Conservation (phyloP, 2,888 invertebrate species). For the Orthosia incerta region DNA sequence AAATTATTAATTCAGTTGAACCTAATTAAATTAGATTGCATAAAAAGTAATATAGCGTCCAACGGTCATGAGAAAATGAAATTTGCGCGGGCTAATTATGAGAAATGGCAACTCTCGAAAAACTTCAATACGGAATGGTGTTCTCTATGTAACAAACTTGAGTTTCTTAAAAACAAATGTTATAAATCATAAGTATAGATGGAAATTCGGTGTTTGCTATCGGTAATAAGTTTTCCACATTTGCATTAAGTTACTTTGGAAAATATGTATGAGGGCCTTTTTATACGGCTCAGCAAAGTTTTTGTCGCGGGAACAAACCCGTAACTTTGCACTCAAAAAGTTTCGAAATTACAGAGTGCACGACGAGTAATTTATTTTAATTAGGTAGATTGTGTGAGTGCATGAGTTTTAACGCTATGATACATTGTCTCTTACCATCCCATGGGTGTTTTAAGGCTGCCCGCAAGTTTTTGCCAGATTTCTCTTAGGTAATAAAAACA, state of each 20-base stretch:
- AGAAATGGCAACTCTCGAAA: constrained; percentile 78
- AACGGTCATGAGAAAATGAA: constrained; percentile 73
- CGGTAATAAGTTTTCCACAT: constrained; percentile 41
- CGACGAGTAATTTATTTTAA: constrained; percentile 55
- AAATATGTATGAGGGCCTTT: constrained; percentile 53
- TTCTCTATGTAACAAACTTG: constrained; percentile 66
- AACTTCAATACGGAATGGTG: constrained; percentile 75
- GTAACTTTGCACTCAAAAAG: constrained; percentile 59
- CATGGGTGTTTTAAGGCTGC: constrained; percentile 13
- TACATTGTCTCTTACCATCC: constrained; percentile 15
- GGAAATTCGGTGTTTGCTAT: constrained; percentile 47
- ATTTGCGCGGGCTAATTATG: constrained; percentile 85
- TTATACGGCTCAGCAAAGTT: constrained; percentile 37
- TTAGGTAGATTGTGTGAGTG: constrained; percentile 41
- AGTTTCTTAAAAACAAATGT: constrained; percentile 55
- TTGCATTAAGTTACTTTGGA: constrained; percentile 43
- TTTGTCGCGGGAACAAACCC: constrained; percentile 39
- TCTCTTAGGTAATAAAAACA: not conserved
- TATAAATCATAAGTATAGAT: constrained; percentile 48
- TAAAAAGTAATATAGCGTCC: constrained; percentile 69
- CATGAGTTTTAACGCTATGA: constrained; percentile 37
- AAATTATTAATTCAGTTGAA: constrained; percentile 34
- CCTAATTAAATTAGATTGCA: constrained; percentile 54
- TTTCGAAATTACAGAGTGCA: constrained; percentile 55
- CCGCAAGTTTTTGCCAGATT: not conserved